Conservation (phyloP, 2,797 vertebrate genomes). For the Neostethus bicornis region DNA sequence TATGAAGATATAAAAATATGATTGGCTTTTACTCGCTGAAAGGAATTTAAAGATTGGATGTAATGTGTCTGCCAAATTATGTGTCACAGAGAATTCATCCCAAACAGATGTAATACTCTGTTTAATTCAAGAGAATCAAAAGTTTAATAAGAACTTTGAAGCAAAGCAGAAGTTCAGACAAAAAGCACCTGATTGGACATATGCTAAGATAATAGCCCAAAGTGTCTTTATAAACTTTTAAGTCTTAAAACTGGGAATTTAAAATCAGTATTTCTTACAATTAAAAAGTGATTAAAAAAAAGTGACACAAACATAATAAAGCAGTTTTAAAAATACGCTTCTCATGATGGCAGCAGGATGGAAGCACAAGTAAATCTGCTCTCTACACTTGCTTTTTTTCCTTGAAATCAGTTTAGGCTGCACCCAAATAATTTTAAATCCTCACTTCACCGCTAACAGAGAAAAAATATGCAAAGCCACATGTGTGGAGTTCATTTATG, state of each 20-base stretch:
- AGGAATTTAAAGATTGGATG: too few species aligned
- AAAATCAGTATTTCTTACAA: conserved; percentile 27
- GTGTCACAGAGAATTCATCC: conserved; percentile 27
- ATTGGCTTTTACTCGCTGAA: too few species aligned
- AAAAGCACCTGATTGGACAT: conserved; percentile 52
- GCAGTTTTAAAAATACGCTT: too few species aligned
- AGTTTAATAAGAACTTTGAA: conserved; percentile 40
- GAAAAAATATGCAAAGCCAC: conserved; percentile 66
- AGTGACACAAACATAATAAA: neutral
- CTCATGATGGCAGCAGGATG: too few species aligned
- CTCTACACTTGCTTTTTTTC: conserved; percentile 63
- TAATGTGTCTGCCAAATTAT: too few species aligned
- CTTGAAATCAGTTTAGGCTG: conserved; percentile 71
- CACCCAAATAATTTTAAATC: conserved; percentile 69
- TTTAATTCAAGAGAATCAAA: conserved; percentile 36
- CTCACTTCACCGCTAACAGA: conserved; percentile 49
- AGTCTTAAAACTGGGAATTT: conserved; percentile 16
- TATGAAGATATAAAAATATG: too few species aligned
- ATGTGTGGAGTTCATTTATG: conserved; percentile 58
- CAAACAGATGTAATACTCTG: conserved; percentile 21
- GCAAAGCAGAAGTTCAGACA: conserved; percentile 33
- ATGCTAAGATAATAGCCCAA: conserved; percentile 45
- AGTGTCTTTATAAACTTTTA: conserved; percentile 46
- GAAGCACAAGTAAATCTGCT: conserved; percentile 70
- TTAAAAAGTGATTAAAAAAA: neutral